phyloP scores from a whole-genome alignment of 2,797 vertebrate species.

The Halcyon smyrnensis region DNA sequence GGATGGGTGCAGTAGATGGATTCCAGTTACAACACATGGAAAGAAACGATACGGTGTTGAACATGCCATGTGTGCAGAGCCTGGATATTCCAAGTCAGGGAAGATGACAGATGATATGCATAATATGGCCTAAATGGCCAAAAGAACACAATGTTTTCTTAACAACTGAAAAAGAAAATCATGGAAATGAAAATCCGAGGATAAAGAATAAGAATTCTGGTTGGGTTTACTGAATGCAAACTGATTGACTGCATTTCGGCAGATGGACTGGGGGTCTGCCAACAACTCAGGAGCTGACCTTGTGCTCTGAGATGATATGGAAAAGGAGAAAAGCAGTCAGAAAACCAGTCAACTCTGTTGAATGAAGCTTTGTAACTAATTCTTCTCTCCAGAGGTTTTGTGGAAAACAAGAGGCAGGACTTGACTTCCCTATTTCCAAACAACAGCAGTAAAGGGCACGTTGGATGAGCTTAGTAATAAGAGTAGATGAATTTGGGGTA shows the following conservation, averaged over 20 bases:
- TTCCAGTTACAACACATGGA: not conserved
- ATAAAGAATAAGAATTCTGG: not conserved
- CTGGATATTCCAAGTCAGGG: not conserved
- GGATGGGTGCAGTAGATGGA: not conserved
- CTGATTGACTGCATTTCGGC: not conserved
- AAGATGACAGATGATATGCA: not conserved
- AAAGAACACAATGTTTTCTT: not conserved
- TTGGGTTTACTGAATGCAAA: not conserved
- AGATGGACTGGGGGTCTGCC: not conserved
- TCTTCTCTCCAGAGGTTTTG: not conserved
- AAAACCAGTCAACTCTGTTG: accelerated
- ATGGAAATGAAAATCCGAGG: not conserved
- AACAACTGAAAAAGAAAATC: not conserved
- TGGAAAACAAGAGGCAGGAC: not conserved
- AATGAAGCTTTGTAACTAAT: not conserved
- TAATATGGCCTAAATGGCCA: not conserved
- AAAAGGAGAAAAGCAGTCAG: not conserved
- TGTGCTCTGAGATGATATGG: not conserved
- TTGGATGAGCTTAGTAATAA: not conserved
- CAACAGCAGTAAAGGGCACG: accelerated
- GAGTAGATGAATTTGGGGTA: not conserved
- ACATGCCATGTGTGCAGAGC: accelerated
- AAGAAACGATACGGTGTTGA: not conserved
- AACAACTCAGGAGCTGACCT: not conserved
- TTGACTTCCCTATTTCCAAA: not conserved